Evolutionary conservation across 2,797 vertebrate species (phyloP), one percentile per base, ranked within the genome.

Genomic region (Scolopax bukidnonensis): DNA sequence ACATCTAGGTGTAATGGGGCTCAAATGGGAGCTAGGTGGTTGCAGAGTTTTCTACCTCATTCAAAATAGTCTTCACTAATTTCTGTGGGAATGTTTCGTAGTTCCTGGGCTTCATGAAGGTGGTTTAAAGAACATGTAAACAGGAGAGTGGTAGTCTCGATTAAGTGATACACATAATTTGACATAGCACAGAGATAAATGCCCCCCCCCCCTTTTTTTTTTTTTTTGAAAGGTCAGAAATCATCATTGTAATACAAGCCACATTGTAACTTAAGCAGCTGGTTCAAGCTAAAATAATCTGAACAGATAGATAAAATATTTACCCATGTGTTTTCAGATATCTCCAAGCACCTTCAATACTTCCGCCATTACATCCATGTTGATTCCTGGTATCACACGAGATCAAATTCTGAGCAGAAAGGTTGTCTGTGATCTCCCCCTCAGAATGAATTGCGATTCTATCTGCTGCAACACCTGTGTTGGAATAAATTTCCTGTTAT

Each of bases 331-430:
- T 99, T 76, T 99, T 98, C 73, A 99, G 98, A 80, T 98, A 99
- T 98, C 98, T 99, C 99, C 99, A 99, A 75, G 99, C 99, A 82
- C 98, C 98, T 40, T 99, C 99, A 14, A 99, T 91, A 57, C 98
- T 99, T 30, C 99, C 99, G 70, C 99, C 98, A 3, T 98, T 98
- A 86, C 99, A 99, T 88, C 99, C 99, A 5, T 98, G 98, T 87
- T 98, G 99, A 68, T 96, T 98, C 71, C 91, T 97, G 87, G 91
- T 93, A 84, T 98, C 97, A 88, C 98, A 98, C 28, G 98, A 98
- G 47, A 98, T 98, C 91, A 98, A 60, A 95, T 98, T 97, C 94
- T 98, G 98, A 70, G 94, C 97, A 0, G 98, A 98, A 32, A 98
- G 97, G 53, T 98, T 98, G 74, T 96, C 98, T 70, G 97, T 98